Evolutionary conservation across 2,888 invertebrate genomes (phyloP), one percentile per base, ranked within the genome.

Genomic region (Tinea pellionella): DNA sequence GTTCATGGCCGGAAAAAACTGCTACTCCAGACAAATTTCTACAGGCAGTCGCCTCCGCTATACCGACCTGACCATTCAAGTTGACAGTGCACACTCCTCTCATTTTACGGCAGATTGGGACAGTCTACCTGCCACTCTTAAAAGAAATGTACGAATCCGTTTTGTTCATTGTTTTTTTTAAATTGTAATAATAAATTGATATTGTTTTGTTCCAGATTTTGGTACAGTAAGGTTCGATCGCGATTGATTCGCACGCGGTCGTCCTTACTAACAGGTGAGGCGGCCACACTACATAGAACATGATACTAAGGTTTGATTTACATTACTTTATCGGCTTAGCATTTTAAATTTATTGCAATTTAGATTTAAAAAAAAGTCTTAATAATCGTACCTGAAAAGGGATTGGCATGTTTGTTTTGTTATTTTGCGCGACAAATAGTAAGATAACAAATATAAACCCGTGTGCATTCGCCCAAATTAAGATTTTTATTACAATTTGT

Each of bases 191-290:
- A n/a, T n/a, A n/a, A n/a, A n/a, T n/a, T n/a, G 6, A 24, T 6
- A 24, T 24, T 24, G 3, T 2, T 70, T 77, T 71, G 70, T 82
- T 80, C 19, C 83, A 86, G 86, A 81, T 73, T 73, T 72, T 69
- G 74, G 72, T 69, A 72, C 68, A 71, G 85, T 81, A 77, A 82
- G 85, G 85, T 67, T 75, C 82, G 84, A 75, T 75, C 82, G 84
- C 83, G 81, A 77, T 67, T 67, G 68, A 67, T 24, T 18, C 19
- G 69, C 69, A 72, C 82, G 86, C 84, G 83, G 78, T 83, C 85
- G 85, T 71, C 86, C 86, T 86, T 85, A 84, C 85, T 74, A 80
- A 80, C 82, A 85, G 86, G 86, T 86, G 86, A 86, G 86, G 87
- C 82, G 84, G 77, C 77, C 75, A 72, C 82, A 80, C 81, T 80